Evolutionary conservation across 2,797 vertebrate species (phyloP).

Genomic region (Linurgus olivaceus): DNA sequence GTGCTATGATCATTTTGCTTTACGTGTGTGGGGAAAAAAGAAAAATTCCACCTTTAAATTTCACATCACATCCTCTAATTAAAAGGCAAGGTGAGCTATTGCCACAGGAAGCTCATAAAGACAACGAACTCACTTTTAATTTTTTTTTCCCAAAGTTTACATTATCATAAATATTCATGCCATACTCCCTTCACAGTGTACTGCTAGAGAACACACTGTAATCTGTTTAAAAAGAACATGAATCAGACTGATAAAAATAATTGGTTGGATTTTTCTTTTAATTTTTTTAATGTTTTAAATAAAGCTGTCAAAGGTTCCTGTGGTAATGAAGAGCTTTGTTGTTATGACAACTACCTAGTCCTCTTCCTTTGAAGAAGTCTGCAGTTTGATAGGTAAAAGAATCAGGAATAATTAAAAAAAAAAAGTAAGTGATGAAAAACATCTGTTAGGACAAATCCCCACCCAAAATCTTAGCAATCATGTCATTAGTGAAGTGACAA

Average conservation of each 20-base stretch:
- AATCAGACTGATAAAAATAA: slow-evolving; percentile 81
- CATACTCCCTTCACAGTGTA: slow-evolving; percentile 69
- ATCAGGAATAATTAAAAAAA: slow-evolving; percentile 78
- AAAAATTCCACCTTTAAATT: background rate
- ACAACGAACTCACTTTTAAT: slow-evolving; percentile 52
- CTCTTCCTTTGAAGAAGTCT: slow-evolving; percentile 72
- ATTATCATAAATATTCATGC: slow-evolving; percentile 76
- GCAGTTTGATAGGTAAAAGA: slow-evolving; percentile 69
- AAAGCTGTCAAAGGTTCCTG: slow-evolving; percentile 78
- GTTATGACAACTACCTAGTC: slow-evolving; percentile 81
- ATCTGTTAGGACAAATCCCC: slow-evolving; percentile 58
- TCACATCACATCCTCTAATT: background rate
- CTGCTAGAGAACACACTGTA: slow-evolving; percentile 75
- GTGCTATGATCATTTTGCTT: background rate
- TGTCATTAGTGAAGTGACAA: slow-evolving; percentile 29
- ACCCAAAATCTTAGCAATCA: slow-evolving; percentile 10
- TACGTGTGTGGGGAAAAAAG: background rate
- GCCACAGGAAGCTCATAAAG: slow-evolving; percentile 61
- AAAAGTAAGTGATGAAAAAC: slow-evolving; percentile 30
- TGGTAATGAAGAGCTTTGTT: slow-evolving; percentile 81
- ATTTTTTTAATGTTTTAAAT: slow-evolving; percentile 74
- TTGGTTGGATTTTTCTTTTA: slow-evolving; percentile 74
- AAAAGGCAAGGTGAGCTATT: slow-evolving; percentile 12
- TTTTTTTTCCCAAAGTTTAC: slow-evolving; percentile 41
- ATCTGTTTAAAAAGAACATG: slow-evolving; percentile 80